phyloP scores from a whole-genome alignment of 2,113 vertebrate species.

The Galemys pyrenaicus region DNA sequence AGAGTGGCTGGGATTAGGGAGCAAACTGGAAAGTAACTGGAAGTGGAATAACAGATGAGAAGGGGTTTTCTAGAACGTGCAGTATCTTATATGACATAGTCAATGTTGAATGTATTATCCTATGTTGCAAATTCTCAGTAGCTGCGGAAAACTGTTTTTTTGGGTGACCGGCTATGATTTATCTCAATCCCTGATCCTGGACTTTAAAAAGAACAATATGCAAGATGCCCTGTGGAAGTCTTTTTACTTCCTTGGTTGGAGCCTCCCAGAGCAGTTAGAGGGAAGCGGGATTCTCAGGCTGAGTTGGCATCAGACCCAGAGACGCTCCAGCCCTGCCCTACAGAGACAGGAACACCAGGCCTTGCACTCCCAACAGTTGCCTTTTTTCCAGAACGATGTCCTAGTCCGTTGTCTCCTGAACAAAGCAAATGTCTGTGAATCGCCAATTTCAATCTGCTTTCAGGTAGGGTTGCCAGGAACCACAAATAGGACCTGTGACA shows the following conservation, averaged over 20 bases:
- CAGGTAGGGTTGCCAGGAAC: neutral
- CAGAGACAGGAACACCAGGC: neutral
- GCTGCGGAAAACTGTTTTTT: neutral
- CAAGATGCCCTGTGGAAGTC: neutral
- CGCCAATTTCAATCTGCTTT: neutral
- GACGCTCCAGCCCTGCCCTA: neutral
- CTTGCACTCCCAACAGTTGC: neutral
- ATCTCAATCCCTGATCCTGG: neutral
- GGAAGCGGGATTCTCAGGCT: no score
- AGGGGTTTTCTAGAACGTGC: neutral
- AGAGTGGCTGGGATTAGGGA: neutral
- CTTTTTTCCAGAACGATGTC: neutral
- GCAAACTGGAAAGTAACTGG: neutral
- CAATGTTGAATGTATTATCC: neutral
- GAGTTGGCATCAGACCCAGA: neutral
- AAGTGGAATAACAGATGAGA: neutral
- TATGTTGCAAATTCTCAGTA: neutral
- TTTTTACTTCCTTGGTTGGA: neutral
- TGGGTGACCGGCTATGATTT: neutral
- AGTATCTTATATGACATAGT: neutral
- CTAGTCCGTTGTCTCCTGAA: neutral
- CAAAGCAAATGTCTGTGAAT: neutral
- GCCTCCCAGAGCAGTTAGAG: neutral
- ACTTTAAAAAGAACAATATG: neutral
- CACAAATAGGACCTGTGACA: neutral